phyloP scores from a whole-genome alignment of 2,797 vertebrate genomes.

The Zalophus californianus region DNA sequence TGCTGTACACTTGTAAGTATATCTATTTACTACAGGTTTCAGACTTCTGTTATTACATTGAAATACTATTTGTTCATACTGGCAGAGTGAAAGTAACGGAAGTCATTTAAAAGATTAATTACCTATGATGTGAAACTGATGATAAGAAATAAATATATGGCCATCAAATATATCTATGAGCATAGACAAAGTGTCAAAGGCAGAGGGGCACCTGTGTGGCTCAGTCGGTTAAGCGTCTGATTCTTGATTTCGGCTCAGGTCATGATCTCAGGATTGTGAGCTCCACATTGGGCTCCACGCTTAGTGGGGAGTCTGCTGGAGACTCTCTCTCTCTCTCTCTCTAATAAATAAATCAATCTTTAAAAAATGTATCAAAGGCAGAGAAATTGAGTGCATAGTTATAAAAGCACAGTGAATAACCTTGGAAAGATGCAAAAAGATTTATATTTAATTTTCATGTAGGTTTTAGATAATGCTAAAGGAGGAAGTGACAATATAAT shows the following conservation, averaged over 20 bases:
- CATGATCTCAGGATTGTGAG: background rate
- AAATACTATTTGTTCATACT: background rate
- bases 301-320: background rate
- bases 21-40: background rate
- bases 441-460: constrained; percentile 30
- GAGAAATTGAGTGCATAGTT: background rate
- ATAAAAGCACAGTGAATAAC: background rate
- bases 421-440: background rate
- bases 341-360: background rate
- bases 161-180: background rate
- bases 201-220: background rate
- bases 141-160: background rate
- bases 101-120: background rate
- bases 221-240: background rate
- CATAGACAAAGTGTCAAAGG: background rate
- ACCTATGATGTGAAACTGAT: background rate
- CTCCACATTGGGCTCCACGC: background rate
- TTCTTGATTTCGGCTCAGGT: background rate
- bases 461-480: background rate
- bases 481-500: background rate
- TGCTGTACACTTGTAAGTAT: background rate
- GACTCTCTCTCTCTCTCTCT: background rate
- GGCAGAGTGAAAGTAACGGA: background rate
- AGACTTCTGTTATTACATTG: background rate
- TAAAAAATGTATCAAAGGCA: background rate